These are phyloP conservation scores for Eulemur macaco DNA, from an alignment of 2,113 vertebrate species.

Conservation along the genomic window DNA sequence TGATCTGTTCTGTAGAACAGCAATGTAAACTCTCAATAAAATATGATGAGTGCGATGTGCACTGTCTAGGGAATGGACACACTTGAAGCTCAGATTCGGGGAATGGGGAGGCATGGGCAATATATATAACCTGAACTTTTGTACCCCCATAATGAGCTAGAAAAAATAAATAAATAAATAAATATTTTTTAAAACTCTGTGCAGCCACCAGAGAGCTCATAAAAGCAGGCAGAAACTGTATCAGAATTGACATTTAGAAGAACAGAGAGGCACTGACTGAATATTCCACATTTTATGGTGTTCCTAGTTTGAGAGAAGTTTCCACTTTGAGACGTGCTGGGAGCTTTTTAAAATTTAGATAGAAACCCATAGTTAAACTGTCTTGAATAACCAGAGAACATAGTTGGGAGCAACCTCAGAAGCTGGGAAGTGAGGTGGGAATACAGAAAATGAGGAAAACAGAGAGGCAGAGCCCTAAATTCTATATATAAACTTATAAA, in stretches of 20 bases:
- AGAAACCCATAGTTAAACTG: neutral
- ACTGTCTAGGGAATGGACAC: no score
- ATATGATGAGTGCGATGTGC: neutral
- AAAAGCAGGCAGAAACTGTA: neutral
- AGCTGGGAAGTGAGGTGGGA: neutral
- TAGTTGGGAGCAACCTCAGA: neutral
- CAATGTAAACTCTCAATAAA: neutral
- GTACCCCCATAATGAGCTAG: no score
- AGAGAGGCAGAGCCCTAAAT: neutral
- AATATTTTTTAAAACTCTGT: neutral
- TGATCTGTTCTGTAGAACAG: neutral
- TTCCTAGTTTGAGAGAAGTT: neutral
- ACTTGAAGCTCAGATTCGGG: no score
- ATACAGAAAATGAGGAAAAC: neutral
- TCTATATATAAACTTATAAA: neutral
- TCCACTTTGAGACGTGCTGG: neutral
- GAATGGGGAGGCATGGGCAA: no score
- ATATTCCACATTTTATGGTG: neutral
- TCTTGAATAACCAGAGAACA: neutral
- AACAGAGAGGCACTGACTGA: neutral
- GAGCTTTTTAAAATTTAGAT: neutral
- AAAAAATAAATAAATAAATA: no score
- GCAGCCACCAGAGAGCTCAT: neutral
- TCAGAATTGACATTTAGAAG: neutral
- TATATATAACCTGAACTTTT: no score